phyloP scores from a whole-genome alignment of 2,113 vertebrate species.

The Desmodus rotundus region DNA sequence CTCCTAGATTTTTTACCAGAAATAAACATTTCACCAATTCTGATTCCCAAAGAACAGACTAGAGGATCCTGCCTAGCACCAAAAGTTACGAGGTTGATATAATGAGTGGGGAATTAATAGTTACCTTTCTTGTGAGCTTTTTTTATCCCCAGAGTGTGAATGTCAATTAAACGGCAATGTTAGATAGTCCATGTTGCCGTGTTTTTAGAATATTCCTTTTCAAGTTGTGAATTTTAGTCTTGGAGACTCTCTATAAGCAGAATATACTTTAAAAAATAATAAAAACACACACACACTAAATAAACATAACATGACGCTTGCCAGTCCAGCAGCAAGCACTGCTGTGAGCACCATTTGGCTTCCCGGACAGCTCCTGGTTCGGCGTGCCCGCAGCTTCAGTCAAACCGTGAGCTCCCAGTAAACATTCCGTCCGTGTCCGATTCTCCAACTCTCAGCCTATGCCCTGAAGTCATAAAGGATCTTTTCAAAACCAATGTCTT shows the following conservation, averaged over 20 bases:
- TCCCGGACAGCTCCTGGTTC: neutral
- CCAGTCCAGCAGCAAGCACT: constrained; percentile 84
- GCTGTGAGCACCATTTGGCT: constrained; percentile 72
- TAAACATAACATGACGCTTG: constrained; percentile 74
- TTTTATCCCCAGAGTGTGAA: constrained; percentile 13
- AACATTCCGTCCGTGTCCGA: neutral
- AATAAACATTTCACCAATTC: constrained; percentile 37
- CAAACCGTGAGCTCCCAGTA: neutral
- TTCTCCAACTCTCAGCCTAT: neutral
- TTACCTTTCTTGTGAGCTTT: neutral
- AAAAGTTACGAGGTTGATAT: constrained; percentile 55
- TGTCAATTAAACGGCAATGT: constrained; percentile 60
- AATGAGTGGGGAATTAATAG: neutral
- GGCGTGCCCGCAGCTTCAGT: neutral
- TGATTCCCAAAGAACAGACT: neutral
- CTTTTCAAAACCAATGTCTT: neutral
- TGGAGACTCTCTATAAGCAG: constrained; percentile 72
- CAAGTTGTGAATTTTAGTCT: constrained; percentile 75
- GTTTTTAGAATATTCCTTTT: constrained; percentile 67
- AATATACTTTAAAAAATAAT: constrained; percentile 68
- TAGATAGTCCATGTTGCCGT: constrained; percentile 56
- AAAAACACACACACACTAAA: constrained; percentile 36
- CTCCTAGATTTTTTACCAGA: constrained; percentile 12
- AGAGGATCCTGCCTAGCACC: constrained; percentile 35
- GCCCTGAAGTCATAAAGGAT: neutral